Conservation (phyloP, 2,113 vertebrate species). For the Hylia prasina region DNA sequence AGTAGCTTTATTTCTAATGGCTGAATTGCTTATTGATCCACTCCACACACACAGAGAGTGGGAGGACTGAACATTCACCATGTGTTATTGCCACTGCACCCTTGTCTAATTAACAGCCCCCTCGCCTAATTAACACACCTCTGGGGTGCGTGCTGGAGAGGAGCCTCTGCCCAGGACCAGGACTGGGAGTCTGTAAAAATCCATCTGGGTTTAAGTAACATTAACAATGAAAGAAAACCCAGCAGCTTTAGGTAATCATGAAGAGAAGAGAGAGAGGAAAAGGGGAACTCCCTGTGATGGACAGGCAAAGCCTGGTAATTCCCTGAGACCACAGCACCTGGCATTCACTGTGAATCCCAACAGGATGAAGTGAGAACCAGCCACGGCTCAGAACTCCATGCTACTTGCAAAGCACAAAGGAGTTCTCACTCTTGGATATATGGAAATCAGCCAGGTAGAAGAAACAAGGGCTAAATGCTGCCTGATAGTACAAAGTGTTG, state of each 20-base stretch:
- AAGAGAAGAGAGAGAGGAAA: not conserved
- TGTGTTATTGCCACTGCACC: not conserved
- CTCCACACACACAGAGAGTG: accelerated
- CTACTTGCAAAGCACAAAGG: not conserved
- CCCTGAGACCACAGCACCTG: accelerated
- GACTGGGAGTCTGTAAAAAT: not conserved
- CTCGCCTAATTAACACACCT: not conserved
- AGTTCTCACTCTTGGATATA: not conserved
- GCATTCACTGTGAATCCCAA: not conserved
- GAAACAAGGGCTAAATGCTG: not conserved
- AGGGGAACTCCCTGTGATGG: not conserved
- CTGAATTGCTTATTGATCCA: conserved; percentile 15
- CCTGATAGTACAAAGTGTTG: not conserved
- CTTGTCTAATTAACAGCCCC: not conserved
- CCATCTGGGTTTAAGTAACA: not conserved
- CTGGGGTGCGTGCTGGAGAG: not conserved
- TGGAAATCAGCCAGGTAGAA: not conserved
- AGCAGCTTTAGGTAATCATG: not conserved
- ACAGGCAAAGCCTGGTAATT: not conserved
- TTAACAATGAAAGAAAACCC: not conserved
- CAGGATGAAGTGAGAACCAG: not conserved
- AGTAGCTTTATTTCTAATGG: conserved; percentile 46
- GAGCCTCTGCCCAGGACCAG: not conserved
- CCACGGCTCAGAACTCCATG: accelerated
- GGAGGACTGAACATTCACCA: not conserved